A percentile compares a stretch with the other conserved stretches of the same genome.
Conservation (phyloP, 2,888 invertebrate species). For the Ophion ellenae region DNA sequence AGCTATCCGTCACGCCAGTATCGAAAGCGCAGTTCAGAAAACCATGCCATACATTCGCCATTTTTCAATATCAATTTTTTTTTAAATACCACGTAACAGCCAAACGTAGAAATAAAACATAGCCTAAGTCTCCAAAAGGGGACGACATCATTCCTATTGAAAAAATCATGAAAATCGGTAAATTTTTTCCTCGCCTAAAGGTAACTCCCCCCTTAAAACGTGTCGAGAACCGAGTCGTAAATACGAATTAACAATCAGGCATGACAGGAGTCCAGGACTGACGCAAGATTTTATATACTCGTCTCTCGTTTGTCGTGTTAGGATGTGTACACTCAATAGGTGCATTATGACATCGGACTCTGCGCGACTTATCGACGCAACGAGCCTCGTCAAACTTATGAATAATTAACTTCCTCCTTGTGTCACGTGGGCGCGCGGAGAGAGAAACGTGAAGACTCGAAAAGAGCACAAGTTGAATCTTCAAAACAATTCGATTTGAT, state of each 20-base stretch:
- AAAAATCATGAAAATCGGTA: too few species aligned
- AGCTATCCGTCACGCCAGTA: too few species aligned
- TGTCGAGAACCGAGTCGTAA: conserved; percentile 25
- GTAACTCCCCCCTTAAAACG: too few species aligned
- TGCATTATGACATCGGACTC: conserved; percentile 24
- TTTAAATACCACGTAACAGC: too few species aligned
- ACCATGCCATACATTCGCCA: too few species aligned
- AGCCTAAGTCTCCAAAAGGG: too few species aligned
- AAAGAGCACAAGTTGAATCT: conserved; percentile 3
- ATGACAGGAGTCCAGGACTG: conserved; percentile 27
- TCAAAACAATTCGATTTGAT: background rate
- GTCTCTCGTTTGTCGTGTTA: conserved; percentile 29
- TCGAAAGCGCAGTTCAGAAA: too few species aligned
- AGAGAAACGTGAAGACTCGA: background rate
- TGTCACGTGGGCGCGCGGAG: conserved; percentile 21
- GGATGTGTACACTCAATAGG: conserved; percentile 15
- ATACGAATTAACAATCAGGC: conserved; percentile 43
- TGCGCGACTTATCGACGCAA: conserved; percentile 42
- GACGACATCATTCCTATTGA: too few species aligned
- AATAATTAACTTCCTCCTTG: conserved; percentile 55
- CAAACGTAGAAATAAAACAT: too few species aligned
- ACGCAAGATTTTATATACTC: conserved; percentile 30
- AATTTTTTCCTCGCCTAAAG: too few species aligned
- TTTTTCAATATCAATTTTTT: too few species aligned
- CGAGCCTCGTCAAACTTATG: conserved; percentile 57